Percentiles rank a stretch among this genome's conserved stretches.
Conservation (phyloP, 2,797 vertebrate species). For the Neosalanx taihuensis region DNA sequence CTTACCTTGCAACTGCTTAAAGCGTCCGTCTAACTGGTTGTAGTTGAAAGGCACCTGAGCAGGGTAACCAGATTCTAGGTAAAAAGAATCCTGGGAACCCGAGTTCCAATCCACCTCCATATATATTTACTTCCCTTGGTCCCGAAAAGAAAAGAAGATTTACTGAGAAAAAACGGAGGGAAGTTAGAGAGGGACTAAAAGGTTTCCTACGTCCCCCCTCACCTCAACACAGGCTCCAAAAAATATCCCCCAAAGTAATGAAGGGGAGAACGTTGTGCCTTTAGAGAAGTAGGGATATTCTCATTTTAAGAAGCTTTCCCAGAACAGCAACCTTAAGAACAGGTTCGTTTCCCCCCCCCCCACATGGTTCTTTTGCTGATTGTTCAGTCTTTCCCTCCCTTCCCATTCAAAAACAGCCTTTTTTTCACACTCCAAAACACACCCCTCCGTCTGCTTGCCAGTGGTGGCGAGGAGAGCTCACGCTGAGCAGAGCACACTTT, state of each 20-base stretch:
- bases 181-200: constrained; percentile 10
- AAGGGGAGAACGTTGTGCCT: constrained; percentile 1
- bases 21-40: constrained; percentile 89
- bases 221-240: neutral
- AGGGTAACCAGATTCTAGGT: constrained; percentile 70
- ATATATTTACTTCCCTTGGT: constrained; percentile 35
- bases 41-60: constrained; percentile 80
- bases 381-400: constrained; percentile 44
- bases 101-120: constrained; percentile 85
- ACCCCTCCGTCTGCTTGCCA: constrained; percentile 31
- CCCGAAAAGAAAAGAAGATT: constrained; percentile 19
- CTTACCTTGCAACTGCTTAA: constrained; percentile 97
- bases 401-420: constrained; percentile 38
- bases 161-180: constrained; percentile 20
- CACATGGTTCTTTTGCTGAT: constrained; percentile 38
- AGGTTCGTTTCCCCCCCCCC: no score
- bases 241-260: neutral
- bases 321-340: neutral
- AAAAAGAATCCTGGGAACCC: constrained; percentile 70
- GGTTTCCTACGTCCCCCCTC: constrained; percentile 5
- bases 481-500: neutral
- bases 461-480: constrained; percentile 6
- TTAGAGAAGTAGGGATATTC: neutral
- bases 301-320: neutral
- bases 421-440: constrained; percentile 27